These are phyloP conservation scores for Sinocyclocheilus anophthalmus DNA, from an alignment of 2,113 vertebrate genomes.

Conservation along the genomic window DNA sequence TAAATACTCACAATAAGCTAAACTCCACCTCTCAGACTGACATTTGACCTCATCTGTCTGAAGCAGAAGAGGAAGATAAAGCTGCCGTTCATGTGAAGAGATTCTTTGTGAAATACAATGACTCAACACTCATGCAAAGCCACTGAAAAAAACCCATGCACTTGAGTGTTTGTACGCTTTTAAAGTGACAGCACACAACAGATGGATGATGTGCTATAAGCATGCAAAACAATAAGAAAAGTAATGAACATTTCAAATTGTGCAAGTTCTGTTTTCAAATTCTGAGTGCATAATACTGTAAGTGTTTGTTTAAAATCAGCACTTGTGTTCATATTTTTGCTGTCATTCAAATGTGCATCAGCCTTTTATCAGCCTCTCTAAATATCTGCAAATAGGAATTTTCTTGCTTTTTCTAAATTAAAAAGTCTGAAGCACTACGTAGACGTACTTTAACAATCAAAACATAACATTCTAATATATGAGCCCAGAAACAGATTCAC, in stretches of 20 bases:
- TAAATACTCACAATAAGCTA: not conserved
- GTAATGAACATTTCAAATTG: too few species aligned
- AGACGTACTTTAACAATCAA: too few species aligned
- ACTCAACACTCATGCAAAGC: slow-evolving; percentile 58
- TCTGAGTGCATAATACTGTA: too few species aligned
- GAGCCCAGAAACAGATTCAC: not conserved
- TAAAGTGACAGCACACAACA: not conserved
- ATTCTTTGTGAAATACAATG: slow-evolving; percentile 62
- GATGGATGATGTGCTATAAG: not conserved
- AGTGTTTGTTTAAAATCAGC: too few species aligned
- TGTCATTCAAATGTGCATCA: too few species aligned
- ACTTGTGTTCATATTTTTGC: too few species aligned
- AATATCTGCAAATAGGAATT: too few species aligned
- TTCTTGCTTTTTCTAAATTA: too few species aligned
- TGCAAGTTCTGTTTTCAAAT: too few species aligned
- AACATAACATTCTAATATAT: too few species aligned
- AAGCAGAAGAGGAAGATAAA: not conserved
- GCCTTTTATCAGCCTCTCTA: too few species aligned
- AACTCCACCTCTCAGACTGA: not conserved
- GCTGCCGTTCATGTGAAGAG: slow-evolving; percentile 59
- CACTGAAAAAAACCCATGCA: slow-evolving; percentile 17
- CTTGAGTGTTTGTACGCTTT: not conserved
- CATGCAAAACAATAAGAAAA: not conserved
- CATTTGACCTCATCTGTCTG: not conserved
- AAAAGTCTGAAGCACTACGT: too few species aligned